A percentile compares a stretch with the other conserved stretches of the same genome.
phyloP scores from a whole-genome alignment of 2,888 invertebrate species.

The Eristalis intricaria region DNA sequence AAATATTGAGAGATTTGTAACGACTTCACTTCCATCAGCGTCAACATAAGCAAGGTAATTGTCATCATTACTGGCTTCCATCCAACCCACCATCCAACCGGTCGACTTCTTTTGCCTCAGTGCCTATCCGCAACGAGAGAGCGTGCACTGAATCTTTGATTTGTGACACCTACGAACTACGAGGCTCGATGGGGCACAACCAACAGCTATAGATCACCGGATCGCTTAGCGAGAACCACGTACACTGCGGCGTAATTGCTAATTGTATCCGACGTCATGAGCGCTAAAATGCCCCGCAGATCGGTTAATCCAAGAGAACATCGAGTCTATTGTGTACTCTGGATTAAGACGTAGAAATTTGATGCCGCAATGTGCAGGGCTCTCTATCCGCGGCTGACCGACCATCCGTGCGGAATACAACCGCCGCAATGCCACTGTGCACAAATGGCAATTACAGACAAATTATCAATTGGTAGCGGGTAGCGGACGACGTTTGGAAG shows the following conservation, averaged over 20 bases:
- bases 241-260: slow-evolving; percentile 51
- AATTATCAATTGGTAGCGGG: slow-evolving; percentile 55
- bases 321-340: slow-evolving; percentile 27
- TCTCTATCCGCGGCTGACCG: slow-evolving; percentile 13
- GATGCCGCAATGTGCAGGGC: slow-evolving; percentile 39
- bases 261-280: slow-evolving; percentile 62
- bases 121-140: slow-evolving; percentile 13
- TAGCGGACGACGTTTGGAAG: slow-evolving; percentile 7
- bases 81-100: slow-evolving; percentile 1
- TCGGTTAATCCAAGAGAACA: slow-evolving; percentile 24
- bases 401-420: slow-evolving; percentile 38
- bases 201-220: slow-evolving; percentile 37
- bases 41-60: slow-evolving; percentile 62
- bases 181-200: slow-evolving; percentile 30
- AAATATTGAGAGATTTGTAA: slow-evolving; percentile 70
- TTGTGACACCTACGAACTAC: slow-evolving; percentile 69
- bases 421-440: not conserved
- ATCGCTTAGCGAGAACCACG: slow-evolving; percentile 59
- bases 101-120: not conserved
- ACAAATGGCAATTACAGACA: slow-evolving; percentile 38
- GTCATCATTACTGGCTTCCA: slow-evolving; percentile 64
- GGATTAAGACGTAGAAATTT: slow-evolving; percentile 56
- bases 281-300: slow-evolving; percentile 45
- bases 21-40: slow-evolving; percentile 60
- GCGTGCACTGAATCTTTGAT: slow-evolving; percentile 63